Evolutionary conservation across 2,888 invertebrate species (phyloP).

Genomic region (Aporophyla nigra): DNA sequence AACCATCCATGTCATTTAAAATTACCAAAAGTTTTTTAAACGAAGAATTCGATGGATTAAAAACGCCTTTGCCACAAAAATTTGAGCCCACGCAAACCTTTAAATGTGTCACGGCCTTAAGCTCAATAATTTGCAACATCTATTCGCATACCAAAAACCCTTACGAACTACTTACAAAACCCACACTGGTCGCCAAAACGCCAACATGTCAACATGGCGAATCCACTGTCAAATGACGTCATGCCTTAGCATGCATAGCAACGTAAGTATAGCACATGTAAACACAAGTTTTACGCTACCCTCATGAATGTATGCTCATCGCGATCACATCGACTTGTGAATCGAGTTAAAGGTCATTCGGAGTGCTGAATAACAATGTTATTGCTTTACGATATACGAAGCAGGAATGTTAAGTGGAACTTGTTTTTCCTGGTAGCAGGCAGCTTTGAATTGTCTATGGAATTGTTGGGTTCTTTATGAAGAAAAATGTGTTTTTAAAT

Average conservation of each 20-base stretch:
- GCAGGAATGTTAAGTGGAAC: constrained; percentile 61
- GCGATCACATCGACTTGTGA: constrained; percentile 59
- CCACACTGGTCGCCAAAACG: background rate
- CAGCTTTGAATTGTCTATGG: constrained; percentile 36
- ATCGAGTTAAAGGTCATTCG: constrained; percentile 75
- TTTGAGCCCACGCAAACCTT: background rate
- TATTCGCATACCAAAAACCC: constrained; percentile 21
- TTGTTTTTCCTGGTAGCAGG: constrained; percentile 61
- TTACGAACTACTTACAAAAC: constrained; percentile 1
- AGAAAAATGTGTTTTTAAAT: constrained; percentile 38
- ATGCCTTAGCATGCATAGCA: background rate
- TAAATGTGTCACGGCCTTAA: constrained; percentile 6
- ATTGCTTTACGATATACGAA: constrained; percentile 56
- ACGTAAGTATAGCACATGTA: constrained; percentile 50
- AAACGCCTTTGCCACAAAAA: rapidly evolving
- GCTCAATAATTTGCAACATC: background rate
- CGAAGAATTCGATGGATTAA: rapidly evolving
- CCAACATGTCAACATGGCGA: background rate
- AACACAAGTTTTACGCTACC: constrained; percentile 53
- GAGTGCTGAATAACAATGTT: constrained; percentile 63
- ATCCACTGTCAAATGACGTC: constrained; percentile 3
- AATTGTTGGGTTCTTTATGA: constrained; percentile 25
- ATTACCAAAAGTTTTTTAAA: background rate
- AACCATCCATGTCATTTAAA: background rate
- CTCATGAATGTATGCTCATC: constrained; percentile 57